These are phyloP conservation scores for Drosophila dunni DNA, from an alignment of 1,140 invertebrate species.

Conservation along the genomic window DNA sequence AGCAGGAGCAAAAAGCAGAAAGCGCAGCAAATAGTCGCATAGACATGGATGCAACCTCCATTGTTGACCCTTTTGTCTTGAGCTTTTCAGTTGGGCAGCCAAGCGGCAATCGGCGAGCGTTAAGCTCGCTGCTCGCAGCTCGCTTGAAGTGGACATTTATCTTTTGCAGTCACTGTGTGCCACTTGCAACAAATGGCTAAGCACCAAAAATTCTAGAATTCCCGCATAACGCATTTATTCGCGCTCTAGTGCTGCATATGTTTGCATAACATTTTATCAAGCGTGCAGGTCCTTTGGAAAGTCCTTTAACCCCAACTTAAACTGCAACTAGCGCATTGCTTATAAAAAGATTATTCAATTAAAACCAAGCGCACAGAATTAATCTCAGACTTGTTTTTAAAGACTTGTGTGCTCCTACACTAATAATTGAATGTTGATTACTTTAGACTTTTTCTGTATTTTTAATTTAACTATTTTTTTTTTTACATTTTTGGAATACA, in stretches of 20 bases:
- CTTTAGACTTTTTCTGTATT: conserved; percentile 5
- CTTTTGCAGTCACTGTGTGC: conserved; percentile 77
- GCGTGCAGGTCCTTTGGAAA: conserved; percentile 30
- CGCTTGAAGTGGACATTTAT: conserved; percentile 74
- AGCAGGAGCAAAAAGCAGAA: background rate
- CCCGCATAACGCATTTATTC: conserved; percentile 62
- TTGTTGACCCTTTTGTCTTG: conserved; percentile 78
- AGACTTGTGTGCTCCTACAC: no score
- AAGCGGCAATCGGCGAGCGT: conserved; percentile 53
- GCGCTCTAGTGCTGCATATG: conserved; percentile 74
- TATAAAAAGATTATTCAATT: no score
- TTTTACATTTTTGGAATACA: conserved; percentile 70
- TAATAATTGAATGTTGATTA: conserved; percentile 1
- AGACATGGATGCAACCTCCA: conserved; percentile 46
- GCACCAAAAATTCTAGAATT: conserved; percentile 33
- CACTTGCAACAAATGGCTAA: conserved; percentile 45
- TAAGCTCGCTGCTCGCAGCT: conserved; percentile 17
- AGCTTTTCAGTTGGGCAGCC: conserved; percentile 72
- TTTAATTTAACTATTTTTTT: conserved; percentile 36
- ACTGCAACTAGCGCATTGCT: no score
- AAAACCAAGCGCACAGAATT: no score
- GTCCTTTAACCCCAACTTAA: background rate
- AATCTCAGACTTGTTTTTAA: no score
- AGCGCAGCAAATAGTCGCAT: conserved; percentile 19
- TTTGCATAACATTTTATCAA: conserved; percentile 73